phyloP scores from a whole-genome alignment of 2,797 vertebrate species.

The Argyrosomus regius region DNA sequence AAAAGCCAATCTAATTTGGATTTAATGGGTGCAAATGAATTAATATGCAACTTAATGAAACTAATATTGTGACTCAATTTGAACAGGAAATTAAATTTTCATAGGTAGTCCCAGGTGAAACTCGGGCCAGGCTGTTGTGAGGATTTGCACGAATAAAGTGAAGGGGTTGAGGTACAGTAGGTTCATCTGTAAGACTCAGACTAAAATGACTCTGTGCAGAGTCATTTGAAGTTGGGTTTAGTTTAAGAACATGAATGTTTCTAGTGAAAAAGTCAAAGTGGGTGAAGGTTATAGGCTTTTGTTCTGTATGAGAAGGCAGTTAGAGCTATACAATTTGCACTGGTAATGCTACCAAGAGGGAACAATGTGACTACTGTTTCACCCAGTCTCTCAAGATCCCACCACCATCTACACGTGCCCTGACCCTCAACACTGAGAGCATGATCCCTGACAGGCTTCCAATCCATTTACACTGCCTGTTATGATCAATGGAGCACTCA shows the following conservation, averaged over 20 bases:
- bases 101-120: constrained; percentile 73
- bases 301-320: not conserved
- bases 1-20: constrained; percentile 72
- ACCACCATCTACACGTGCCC: not conserved
- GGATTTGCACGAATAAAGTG: constrained; percentile 50
- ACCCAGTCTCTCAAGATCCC: not conserved
- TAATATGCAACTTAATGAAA: constrained; percentile 81
- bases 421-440: not conserved
- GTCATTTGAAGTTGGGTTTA: constrained; percentile 24
- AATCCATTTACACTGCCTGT: not conserved
- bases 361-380: not conserved
- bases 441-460: not conserved
- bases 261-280: not conserved
- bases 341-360: not conserved
- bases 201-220: constrained; percentile 15
- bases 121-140: constrained; percentile 44
- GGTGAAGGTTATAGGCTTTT: not conserved
- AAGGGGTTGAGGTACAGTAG: constrained; percentile 20
- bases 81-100: constrained; percentile 74
- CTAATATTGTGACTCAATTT: constrained; percentile 81
- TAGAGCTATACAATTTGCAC: not conserved
- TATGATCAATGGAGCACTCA: not conserved
- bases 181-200: constrained; percentile 28
- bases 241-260: constrained; percentile 18
- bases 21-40: constrained; percentile 79